A percentile compares a stretch with the other conserved stretches of the same genome.
These are phyloP conservation scores for Cephus pulcher DNA, from an alignment of 2,888 invertebrate species.

Conservation along the genomic window DNA sequence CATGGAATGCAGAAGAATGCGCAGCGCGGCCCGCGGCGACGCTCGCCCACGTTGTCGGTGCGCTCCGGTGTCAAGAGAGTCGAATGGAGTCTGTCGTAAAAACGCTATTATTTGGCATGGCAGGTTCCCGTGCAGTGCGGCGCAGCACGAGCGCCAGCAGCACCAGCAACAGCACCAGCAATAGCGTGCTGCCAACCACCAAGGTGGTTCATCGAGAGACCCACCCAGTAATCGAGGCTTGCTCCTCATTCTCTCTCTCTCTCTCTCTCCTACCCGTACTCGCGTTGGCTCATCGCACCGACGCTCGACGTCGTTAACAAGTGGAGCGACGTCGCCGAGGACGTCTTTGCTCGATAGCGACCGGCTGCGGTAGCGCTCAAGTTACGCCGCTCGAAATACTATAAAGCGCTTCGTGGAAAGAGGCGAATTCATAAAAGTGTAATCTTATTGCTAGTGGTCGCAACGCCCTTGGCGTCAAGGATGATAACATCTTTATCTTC, in stretches of 20 bases:
- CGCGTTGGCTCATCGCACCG: neutral
- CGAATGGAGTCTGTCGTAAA: constrained; percentile 34
- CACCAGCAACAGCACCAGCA: neutral
- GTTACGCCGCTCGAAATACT: no score
- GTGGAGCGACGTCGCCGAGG: neutral
- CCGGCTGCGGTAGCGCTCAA: no score
- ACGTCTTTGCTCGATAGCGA: no score
- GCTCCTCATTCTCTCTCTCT: neutral
- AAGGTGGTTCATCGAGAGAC: no score
- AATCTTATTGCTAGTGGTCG: constrained; percentile 44
- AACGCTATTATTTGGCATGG: constrained; percentile 38
- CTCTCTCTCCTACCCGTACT: neutral
- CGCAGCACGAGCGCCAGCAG: constrained; percentile 3
- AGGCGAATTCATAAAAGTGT: constrained; percentile 57
- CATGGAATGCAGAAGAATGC: constrained; percentile 39
- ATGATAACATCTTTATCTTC: constrained; percentile 62
- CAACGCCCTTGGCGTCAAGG: neutral
- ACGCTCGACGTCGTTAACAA: constrained; percentile 18
- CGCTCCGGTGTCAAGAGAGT: constrained; percentile 45
- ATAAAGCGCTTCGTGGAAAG: constrained; percentile 49
- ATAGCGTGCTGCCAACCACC: no score
- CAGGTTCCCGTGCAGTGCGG: constrained; percentile 1
- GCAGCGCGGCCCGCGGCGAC: constrained; percentile 29
- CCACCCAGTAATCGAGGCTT: neutral
- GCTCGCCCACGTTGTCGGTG: constrained; percentile 45